Evolutionary conservation across 2,113 vertebrate genomes (phyloP), one percentile per base, ranked within the genome.

Genomic region (Ctenodactylus gundi): DNA sequence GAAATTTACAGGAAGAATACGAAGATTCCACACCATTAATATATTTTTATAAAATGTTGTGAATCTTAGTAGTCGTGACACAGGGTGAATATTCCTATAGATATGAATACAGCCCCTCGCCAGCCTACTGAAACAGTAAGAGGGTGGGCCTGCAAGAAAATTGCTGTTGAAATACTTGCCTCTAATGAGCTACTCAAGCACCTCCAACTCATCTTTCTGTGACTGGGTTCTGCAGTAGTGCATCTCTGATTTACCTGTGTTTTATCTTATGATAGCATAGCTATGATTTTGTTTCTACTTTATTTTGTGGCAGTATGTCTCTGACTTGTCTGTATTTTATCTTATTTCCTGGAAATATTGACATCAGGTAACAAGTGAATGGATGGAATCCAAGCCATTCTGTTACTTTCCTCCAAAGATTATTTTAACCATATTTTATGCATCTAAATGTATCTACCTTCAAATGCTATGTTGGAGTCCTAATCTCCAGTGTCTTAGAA

Each of bases 301-400:
- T 72, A 75, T 68, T 31, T 72, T 85, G 46, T 85, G 34, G n/a
- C 20, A 44, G 58, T 18, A 14, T 34, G n/a, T 46, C 67, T 78
- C 49, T 92, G 36, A 83, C 73, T 91, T 93, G 34, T 57, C 31
- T 87, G 64, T 80, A 10, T 88, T 93, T 94, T 70, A 90, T 72
- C 51, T 49, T 94, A 41, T 70, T 84, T 65, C 11, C 31, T 18
- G 55, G 39, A 34, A 90, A 46, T 88, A 18, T 18, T 65, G 58
- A 82, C 31, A 75, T 41, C 9, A 31, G 49, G n/a, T 91, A 88
- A 64, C 41, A 70, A 17, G 25, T 58, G 58, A 94, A 82, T 67
- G 14, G n/a, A 77, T 67, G 23, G 46, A 60, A 44, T n/a, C 49
- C 13, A 36, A 72, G 44, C 20, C 62, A 67, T 83, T 86, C 21